These are phyloP conservation scores for Herpetotheres cachinnans DNA, from an alignment of 2,113 vertebrate genomes.

Conservation along the genomic window DNA sequence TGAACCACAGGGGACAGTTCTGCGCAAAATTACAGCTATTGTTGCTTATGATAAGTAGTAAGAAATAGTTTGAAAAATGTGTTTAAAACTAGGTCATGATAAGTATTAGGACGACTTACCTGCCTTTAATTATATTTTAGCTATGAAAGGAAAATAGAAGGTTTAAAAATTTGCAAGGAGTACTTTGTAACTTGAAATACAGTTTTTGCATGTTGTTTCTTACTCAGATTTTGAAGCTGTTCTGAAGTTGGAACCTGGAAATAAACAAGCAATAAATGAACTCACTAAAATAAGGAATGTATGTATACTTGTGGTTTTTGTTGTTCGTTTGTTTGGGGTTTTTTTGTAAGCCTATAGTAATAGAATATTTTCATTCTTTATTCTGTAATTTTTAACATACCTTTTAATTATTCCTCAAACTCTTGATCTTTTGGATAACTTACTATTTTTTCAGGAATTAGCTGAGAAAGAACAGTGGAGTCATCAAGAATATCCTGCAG, in stretches of 20 bases:
- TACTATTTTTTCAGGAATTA: conserved; percentile 72
- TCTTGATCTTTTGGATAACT: background rate
- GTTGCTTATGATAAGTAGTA: background rate
- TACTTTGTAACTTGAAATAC: background rate
- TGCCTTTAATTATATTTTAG: background rate
- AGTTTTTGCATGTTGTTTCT: background rate
- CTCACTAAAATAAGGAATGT: conserved; percentile 87
- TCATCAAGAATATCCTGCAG: conserved; percentile 24
- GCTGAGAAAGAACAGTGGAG: conserved; percentile 60
- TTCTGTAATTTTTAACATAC: background rate
- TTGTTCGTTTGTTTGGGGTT: background rate
- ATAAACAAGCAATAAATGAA: conserved; percentile 91
- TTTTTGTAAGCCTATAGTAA: background rate
- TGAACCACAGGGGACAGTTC: background rate
- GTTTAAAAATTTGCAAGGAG: background rate
- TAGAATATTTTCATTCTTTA: background rate
- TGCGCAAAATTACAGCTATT: background rate
- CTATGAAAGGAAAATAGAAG: background rate
- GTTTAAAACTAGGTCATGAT: background rate
- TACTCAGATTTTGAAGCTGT: conserved; percentile 88
- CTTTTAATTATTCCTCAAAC: background rate
- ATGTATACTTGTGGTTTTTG: background rate
- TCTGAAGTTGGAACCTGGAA: conserved; percentile 91
- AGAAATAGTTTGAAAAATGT: background rate
- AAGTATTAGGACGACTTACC: background rate